These are phyloP conservation scores for Pristionchus fissidentatus DNA, from an alignment of 2,888 invertebrate species.

Conservation along the genomic window DNA sequence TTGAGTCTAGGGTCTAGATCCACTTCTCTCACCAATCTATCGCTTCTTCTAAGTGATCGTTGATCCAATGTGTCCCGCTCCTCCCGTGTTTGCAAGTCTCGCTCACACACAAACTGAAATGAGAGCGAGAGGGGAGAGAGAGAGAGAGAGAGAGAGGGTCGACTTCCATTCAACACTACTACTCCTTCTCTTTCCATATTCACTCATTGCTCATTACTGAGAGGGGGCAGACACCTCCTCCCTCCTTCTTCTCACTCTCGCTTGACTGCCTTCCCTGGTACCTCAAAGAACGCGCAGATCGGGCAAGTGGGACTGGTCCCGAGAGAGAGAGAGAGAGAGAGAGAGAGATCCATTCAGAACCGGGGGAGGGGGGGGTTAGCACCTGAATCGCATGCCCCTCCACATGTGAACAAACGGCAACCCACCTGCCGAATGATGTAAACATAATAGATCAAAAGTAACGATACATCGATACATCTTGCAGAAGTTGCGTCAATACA, in stretches of 20 bases:
- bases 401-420: too few species aligned
- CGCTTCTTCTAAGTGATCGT: slow-evolving; percentile 15
- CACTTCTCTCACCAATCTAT: too few species aligned
- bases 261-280: slow-evolving; percentile 3
- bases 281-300: slow-evolving; percentile 22
- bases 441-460: too few species aligned
- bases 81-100: background rate
- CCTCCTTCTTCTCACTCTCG: background rate
- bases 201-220: slow-evolving; percentile 36
- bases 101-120: background rate
- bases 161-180: slow-evolving; percentile 33
- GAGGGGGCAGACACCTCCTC: background rate
- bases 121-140: background rate
- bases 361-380: background rate
- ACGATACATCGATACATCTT: too few species aligned
- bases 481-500: too few species aligned
- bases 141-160: too few species aligned
- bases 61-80: background rate
- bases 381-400: too few species aligned
- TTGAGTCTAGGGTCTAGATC: background rate
- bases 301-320: too few species aligned
- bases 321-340: background rate
- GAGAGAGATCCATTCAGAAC: background rate
- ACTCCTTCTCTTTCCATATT: slow-evolving; percentile 5
- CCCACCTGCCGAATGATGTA: too few species aligned